Percentiles rank a stretch among this genome's conserved stretches.
Evolutionary conservation across 2,113 vertebrate species (phyloP).

Genomic region (Dendropsophus ebraccatus): DNA sequence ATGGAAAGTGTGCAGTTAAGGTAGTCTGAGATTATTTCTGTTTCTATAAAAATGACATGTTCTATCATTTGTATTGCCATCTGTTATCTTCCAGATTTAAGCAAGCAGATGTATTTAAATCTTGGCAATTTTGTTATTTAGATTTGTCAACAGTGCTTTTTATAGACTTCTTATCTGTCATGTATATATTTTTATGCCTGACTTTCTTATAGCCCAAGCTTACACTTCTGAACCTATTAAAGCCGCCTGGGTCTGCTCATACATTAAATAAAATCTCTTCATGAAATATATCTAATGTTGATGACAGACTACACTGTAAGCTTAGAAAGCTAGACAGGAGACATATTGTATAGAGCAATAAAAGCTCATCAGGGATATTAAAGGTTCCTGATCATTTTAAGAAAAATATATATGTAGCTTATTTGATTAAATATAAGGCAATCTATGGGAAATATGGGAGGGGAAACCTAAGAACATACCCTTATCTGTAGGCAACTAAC

Average conservation of each 20-base stretch:
- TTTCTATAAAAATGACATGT: constrained; percentile 16
- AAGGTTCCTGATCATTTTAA: too few species aligned
- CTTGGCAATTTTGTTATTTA: constrained; percentile 35
- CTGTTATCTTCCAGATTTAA: constrained; percentile 40
- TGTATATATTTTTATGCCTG: constrained; percentile 22
- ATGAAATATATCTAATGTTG: neutral
- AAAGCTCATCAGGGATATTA: too few species aligned
- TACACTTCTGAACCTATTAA: neutral
- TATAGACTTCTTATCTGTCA: constrained; percentile 47
- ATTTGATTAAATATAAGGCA: too few species aligned
- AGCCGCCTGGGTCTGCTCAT: neutral
- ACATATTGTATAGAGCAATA: too few species aligned
- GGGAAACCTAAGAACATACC: too few species aligned
- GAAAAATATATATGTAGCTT: too few species aligned
- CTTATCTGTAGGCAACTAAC: too few species aligned
- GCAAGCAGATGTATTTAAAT: constrained; percentile 49
- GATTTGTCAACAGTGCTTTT: constrained; percentile 38
- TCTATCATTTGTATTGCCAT: constrained; percentile 33
- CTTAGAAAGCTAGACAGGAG: too few species aligned
- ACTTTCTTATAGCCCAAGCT: neutral
- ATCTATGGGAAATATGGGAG: too few species aligned
- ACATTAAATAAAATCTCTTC: neutral
- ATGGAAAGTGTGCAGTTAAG: neutral
- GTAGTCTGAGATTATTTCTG: neutral
- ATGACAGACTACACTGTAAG: neutral